Conservation (phyloP, 2,888 invertebrate species). For the Zhuqinia jingwanae region DNA sequence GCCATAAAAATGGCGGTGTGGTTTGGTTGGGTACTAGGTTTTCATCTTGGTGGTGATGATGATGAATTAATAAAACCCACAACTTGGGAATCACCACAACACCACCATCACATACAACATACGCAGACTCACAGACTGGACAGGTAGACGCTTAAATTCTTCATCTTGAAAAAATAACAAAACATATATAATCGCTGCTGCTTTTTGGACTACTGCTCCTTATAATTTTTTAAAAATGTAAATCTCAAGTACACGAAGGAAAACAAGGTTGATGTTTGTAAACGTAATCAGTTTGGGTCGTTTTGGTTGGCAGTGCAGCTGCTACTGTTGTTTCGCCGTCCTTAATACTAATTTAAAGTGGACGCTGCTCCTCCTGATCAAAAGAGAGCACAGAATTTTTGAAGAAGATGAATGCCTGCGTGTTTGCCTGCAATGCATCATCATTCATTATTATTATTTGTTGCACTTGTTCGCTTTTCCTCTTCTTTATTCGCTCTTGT, state of each 20-base stretch:
- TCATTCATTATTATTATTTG: too few species aligned
- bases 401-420: too few species aligned
- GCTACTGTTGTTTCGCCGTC: slow-evolving; percentile 8
- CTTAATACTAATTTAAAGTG: slow-evolving; percentile 36
- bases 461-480: too few species aligned
- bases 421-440: slow-evolving; percentile 51
- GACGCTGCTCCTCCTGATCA: slow-evolving; percentile 42
- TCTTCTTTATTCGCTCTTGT: too few species aligned
- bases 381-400: slow-evolving; percentile 18
- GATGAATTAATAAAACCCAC: slow-evolving; percentile 45
- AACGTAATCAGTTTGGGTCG: too few species aligned
- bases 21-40: slow-evolving; percentile 16
- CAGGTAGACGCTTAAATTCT: slow-evolving; percentile 52
- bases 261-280: slow-evolving; percentile 34
- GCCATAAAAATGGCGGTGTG: not conserved
- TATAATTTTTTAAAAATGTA: not conserved
- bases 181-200: not conserved
- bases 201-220: slow-evolving; percentile 20
- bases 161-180: slow-evolving; percentile 3
- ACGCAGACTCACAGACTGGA: too few species aligned
- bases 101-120: too few species aligned
- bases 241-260: too few species aligned
- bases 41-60: slow-evolving; percentile 53
- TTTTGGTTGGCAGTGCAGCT: too few species aligned
- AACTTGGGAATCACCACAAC: too few species aligned